phyloP scores from a whole-genome alignment of 2,797 vertebrate species.

The Schizothorax lantsangensis region DNA sequence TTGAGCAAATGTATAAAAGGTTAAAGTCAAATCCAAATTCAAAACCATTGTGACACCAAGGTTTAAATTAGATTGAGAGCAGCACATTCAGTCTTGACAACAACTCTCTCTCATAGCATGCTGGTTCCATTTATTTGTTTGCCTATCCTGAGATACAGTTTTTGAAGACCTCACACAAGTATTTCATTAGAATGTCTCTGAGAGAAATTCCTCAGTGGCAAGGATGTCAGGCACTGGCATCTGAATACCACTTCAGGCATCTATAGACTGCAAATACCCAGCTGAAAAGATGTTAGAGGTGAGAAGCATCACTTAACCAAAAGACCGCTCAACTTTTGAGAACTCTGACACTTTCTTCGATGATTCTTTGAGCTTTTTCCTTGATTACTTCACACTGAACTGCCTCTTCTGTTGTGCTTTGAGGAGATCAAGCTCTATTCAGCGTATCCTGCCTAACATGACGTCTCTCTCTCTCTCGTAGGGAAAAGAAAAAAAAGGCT shows the following conservation, averaged over 20 bases:
- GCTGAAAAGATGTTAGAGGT: constrained; percentile 16
- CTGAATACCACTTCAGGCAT: constrained; percentile 20
- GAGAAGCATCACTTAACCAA: constrained; percentile 16
- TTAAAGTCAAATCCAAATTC: not conserved
- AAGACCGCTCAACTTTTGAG: constrained; percentile 7
- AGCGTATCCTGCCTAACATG: not conserved
- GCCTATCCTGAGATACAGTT: constrained; percentile 23
- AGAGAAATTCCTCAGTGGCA: constrained; percentile 36
- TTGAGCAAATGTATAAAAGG: not conserved
- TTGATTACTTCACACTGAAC: constrained; percentile 28
- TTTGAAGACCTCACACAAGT: constrained; percentile 26
- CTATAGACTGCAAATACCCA: constrained; percentile 11
- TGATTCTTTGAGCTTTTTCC: constrained; percentile 1
- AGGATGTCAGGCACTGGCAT: constrained; percentile 17
- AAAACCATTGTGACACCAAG: not conserved
- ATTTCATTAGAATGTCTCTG: constrained; percentile 49
- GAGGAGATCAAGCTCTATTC: constrained; percentile 7
- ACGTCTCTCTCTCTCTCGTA: constrained; percentile 5
- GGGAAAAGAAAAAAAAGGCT: not conserved
- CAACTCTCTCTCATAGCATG: not conserved
- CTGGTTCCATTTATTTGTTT: constrained; percentile 12
- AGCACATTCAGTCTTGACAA: not conserved
- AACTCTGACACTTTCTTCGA: not conserved
- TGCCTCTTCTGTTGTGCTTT: not conserved
- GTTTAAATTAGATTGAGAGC: constrained; percentile 5